Evolutionary conservation across 2,888 invertebrate species (phyloP), one percentile per base, ranked within the genome.

Genomic region (Entomobrya multifasciata): DNA sequence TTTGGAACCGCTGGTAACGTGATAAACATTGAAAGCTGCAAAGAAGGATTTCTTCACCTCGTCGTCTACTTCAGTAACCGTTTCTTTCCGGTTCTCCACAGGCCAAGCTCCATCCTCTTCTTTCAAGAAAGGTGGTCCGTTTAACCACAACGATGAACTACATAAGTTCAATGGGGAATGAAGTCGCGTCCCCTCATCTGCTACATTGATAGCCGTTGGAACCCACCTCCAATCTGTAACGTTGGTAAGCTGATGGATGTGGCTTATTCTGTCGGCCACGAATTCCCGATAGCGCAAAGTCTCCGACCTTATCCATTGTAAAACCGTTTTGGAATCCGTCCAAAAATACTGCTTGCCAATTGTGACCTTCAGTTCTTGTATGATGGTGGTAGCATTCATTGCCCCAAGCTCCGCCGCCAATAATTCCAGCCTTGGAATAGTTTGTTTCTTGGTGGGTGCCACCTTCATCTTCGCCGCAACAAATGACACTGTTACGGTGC

Each of bases 351-450:
- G 1, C 11, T 22, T 1, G 17, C 22, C 6, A 11, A 77, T 60
- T 1, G 22, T 30, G 15, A 77, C 15, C 1, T 22, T 5, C 0
- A 57, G n/a, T 8, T 41, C 22, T 2, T 5, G 13, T 17, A 1
- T 41, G 1, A 60, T 20, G 1, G 57, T 30, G 41, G 57, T 15
- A 0, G 15, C 57, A 1, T 36, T 6, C 3, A 15, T n/a, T 0
- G 8, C n/a, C n/a, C 78, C 78, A 10, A 78, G 8, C 1, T 62
- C 44, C 0, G 78, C 78, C 1, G 78, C 78, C 11, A 36, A 17
- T 0, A 80, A 47, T 22, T 80, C 80, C 67, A 80, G 22, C 4
- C 80, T n/a, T 22, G 80, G 80, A 17, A 80, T 80, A 4, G 80
- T 49, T 41, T 49, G 17, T 15, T 47, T 27, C 20, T 67, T 80